A percentile compares a stretch with the other conserved stretches of the same genome.
These are phyloP conservation scores for Sebastiscus albofasciatus DNA, from an alignment of 2,797 vertebrate species.

Conservation along the genomic window DNA sequence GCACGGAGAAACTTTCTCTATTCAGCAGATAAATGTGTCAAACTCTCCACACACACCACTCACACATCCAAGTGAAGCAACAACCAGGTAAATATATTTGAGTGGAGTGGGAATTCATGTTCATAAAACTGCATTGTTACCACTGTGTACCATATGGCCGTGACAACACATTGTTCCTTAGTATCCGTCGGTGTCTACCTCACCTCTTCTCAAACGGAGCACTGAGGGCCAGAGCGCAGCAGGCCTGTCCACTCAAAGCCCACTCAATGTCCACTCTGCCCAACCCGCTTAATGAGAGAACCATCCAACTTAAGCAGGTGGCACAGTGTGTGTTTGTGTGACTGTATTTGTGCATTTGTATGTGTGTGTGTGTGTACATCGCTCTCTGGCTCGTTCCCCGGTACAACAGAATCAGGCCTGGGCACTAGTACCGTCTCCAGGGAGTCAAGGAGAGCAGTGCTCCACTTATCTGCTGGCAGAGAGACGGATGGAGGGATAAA, in stretches of 20 bases:
- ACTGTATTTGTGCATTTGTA: slow-evolving; percentile 26
- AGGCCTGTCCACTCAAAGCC: slow-evolving; percentile 34
- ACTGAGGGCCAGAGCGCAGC: slow-evolving; percentile 5
- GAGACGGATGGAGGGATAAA: slow-evolving; percentile 45
- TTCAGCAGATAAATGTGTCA: not conserved
- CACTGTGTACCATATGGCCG: not conserved
- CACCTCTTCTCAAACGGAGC: not conserved
- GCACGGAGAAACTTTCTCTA: not conserved
- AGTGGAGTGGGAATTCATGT: not conserved
- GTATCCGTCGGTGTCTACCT: not conserved
- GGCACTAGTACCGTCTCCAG: slow-evolving; percentile 43
- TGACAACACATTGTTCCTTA: not conserved
- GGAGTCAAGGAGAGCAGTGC: slow-evolving; percentile 49
- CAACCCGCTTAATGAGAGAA: slow-evolving; percentile 42
- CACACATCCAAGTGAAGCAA: not conserved
- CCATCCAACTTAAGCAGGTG: slow-evolving; percentile 62
- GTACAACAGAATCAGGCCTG: slow-evolving; percentile 58
- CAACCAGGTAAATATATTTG: not conserved
- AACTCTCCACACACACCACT: not conserved
- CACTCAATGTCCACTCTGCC: slow-evolving; percentile 31
- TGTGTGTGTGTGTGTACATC: slow-evolving; percentile 43
- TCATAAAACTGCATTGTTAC: not conserved
- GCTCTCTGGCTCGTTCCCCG: slow-evolving; percentile 59
- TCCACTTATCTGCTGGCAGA: slow-evolving; percentile 72
- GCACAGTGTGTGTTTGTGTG: slow-evolving; percentile 10